Evolutionary conservation across 2,113 vertebrate species (phyloP).

Genomic region (Lagenorhynchus albirostris): DNA sequence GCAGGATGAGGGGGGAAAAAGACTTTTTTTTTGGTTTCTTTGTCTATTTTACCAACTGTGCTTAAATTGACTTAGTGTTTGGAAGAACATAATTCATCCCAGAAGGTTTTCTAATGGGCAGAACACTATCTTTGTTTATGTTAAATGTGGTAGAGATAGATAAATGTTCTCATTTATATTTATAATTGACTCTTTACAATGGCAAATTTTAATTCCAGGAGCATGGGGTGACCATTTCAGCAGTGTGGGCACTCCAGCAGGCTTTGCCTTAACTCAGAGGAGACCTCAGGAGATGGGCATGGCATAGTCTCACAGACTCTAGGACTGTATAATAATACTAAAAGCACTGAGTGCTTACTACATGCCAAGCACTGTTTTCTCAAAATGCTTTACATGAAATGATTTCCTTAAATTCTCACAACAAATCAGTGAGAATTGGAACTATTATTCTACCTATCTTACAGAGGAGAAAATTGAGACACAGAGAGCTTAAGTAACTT

Average conservation of each 20-base stretch:
- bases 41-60: conserved; percentile 11
- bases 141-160: conserved; percentile 54
- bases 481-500: neutral
- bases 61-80: conserved; percentile 48
- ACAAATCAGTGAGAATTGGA: neutral
- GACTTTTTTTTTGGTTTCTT: neutral
- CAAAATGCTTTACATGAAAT: neutral
- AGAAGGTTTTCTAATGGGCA: conserved; percentile 37
- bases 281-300: neutral
- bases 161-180: conserved; percentile 52
- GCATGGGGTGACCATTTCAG: neutral
- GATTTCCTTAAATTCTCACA: neutral
- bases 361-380: neutral
- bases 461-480: neutral
- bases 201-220: neutral
- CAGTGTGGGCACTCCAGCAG: neutral
- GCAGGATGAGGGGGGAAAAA: neutral
- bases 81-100: conserved; percentile 37
- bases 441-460: neutral
- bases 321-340: no score
- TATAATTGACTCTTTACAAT: conserved; percentile 48
- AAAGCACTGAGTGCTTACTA: neutral
- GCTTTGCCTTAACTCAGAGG: neutral
- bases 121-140: conserved; percentile 56
- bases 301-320: neutral